These are phyloP conservation scores for Pristionchus japonicus DNA, from an alignment of 2,888 invertebrate genomes.

Conservation along the genomic window DNA sequence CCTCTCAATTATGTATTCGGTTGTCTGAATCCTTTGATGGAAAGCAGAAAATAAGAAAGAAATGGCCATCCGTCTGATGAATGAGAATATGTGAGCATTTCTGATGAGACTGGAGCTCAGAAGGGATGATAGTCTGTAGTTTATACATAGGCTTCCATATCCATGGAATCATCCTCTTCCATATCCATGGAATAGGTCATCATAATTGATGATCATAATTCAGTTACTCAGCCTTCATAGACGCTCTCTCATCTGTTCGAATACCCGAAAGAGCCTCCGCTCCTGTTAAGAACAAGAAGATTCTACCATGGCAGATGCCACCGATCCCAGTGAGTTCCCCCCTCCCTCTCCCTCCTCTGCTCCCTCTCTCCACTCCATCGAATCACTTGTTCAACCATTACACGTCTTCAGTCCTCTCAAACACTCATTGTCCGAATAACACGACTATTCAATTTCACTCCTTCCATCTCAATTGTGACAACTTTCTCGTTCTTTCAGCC, in stretches of 20 bases:
- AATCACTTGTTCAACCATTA: background rate
- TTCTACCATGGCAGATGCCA: conserved; percentile 17
- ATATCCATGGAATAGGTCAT: background rate
- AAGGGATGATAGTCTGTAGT: no score
- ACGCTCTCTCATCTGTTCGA: background rate
- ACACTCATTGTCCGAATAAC: conserved; percentile 7
- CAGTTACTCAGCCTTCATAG: conserved; percentile 15
- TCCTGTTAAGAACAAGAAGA: conserved; percentile 26
- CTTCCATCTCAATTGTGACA: background rate
- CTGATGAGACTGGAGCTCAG: no score
- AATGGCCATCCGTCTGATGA: background rate
- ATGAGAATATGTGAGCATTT: background rate
- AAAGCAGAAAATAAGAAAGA: background rate
- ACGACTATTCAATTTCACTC: background rate
- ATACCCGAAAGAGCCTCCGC: conserved; percentile 15
- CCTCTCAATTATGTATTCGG: background rate
- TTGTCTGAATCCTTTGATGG: background rate
- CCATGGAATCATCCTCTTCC: no score
- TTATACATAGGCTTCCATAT: no score
- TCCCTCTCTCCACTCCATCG: background rate
- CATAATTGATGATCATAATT: background rate
- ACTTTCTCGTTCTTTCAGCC: background rate
- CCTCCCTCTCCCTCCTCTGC: background rate
- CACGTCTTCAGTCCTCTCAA: background rate
- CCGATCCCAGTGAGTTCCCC: background rate